Conservation (phyloP, 2,113 vertebrate genomes). For the Leucopternis melanops region DNA sequence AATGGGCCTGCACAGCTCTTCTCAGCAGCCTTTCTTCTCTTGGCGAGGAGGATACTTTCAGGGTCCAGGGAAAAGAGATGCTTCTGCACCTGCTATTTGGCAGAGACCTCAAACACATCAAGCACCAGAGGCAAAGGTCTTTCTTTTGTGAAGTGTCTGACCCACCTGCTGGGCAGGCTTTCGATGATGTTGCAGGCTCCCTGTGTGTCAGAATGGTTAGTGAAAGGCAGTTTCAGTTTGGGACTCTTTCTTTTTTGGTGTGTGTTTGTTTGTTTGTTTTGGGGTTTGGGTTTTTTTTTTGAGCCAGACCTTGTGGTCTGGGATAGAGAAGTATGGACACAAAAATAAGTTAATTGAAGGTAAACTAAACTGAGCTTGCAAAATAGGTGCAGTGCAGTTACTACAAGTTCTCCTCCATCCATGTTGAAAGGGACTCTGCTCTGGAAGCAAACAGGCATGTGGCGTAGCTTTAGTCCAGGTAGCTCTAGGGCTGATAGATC, state of each 20-base stretch:
- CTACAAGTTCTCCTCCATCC: background rate
- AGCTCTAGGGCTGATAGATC: background rate
- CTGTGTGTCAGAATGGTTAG: background rate
- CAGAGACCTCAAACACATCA: background rate
- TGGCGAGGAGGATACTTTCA: background rate
- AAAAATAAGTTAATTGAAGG: background rate
- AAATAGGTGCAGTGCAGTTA: background rate
- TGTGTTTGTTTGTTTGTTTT: no score
- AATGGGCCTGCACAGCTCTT: background rate
- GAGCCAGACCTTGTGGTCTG: background rate
- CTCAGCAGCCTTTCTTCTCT: background rate
- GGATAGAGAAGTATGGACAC: background rate
- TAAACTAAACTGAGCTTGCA: background rate
- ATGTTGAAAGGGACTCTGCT: background rate
- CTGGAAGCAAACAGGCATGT: background rate
- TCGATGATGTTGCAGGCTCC: background rate
- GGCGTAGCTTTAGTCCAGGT: background rate
- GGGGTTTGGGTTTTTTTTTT: no score
- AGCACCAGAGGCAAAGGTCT: background rate
- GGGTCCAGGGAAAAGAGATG: background rate
- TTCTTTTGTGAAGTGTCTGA: accelerated
- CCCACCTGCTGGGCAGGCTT: background rate
- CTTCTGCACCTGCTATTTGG: background rate
- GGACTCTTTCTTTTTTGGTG: no score
- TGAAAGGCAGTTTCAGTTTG: background rate